A percentile compares a stretch with the other conserved stretches of the same genome.
phyloP scores from a whole-genome alignment of 2,797 vertebrate species.

The Bradypodion pumilum region DNA sequence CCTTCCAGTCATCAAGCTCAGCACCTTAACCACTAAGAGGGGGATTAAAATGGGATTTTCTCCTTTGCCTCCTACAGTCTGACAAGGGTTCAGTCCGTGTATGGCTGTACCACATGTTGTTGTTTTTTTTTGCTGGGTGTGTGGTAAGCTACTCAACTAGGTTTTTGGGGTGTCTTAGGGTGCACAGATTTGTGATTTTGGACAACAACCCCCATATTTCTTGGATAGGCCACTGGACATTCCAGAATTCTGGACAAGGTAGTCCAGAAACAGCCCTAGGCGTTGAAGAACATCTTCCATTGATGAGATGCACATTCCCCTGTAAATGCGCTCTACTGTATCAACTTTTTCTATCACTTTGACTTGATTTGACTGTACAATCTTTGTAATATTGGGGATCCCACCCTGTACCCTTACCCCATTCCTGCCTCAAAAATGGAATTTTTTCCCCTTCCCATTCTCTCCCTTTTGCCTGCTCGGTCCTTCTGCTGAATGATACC shows the following conservation, averaged over 20 bases:
- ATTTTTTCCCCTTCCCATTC: conserved; percentile 23
- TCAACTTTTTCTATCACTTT: conserved; percentile 70
- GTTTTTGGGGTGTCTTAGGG: no score
- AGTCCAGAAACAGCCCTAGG: no score
- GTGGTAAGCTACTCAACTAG: no score
- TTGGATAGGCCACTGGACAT: no score
- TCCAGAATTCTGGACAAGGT: no score
- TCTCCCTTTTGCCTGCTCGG: conserved; percentile 67
- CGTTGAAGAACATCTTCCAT: not conserved
- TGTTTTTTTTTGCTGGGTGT: not conserved
- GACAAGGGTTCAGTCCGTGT: not conserved
- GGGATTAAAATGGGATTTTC: not conserved
- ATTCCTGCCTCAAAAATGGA: conserved; percentile 41
- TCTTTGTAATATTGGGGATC: conserved; percentile 67
- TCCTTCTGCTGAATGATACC: conserved; percentile 76
- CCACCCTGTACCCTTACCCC: not conserved
- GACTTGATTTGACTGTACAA: conserved; percentile 76
- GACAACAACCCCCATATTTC: no score
- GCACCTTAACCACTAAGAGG: no score
- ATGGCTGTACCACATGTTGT: not conserved
- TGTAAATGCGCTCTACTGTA: conserved; percentile 79
- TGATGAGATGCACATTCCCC: conserved; percentile 62
- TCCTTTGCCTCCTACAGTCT: no score
- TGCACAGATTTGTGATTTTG: no score
- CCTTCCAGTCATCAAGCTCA: no score